Base-by-base conservation (phyloP, 2,888 invertebrate genomes). In the Hypomecis punctinalis region DNA sequence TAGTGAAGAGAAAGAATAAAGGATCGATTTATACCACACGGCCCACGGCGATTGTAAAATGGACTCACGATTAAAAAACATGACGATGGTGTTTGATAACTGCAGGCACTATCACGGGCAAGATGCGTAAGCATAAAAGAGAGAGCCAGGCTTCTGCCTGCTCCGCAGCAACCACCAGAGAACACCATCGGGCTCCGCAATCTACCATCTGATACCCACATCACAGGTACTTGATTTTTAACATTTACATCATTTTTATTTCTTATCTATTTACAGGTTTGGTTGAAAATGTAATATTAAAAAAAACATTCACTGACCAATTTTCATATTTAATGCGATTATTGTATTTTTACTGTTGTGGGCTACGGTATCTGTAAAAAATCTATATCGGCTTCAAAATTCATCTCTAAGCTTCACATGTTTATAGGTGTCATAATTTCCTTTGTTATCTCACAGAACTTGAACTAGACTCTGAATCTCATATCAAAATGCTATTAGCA, bases 101-200 rank as follows among this genome's bases (percentile, higher is more conserved):
- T 85, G 82, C 83, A 88, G 84, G 83, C 79, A 86, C 79, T 85
- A 84, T 85, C 84, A 82, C 74, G 86, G 86, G 82, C 91, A 93
- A 84, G 80, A 93, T 93, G 93, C 92, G 93, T 93, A 93, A 93
- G 82, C 90, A 91, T 86, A 93, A 92, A 84, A 89, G 84, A 88
- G 88, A 85, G 81, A 86, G 85, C 79, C 89, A 88, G 93, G 93
- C 93, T 75, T 76, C 78, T 75, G 92, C 92, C 92, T 91, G 91
- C 85, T 80, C 89, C 86, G 87, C 89, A 81, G 88, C 87, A 83
- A 84, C 88, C 73, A 79, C 86, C 74, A 86, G 78, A 86, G 85
- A 87, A 84, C 85, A 81, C 75, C 83, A 81, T 75, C 82, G 79
- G 76, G 83, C 81, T 83, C 84, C 82, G 76, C 81, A 80, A 81